Evolutionary conservation across 2,113 vertebrate species (phyloP), one percentile per base, ranked within the genome.

Genomic region (Thryonomys swinderianus): DNA sequence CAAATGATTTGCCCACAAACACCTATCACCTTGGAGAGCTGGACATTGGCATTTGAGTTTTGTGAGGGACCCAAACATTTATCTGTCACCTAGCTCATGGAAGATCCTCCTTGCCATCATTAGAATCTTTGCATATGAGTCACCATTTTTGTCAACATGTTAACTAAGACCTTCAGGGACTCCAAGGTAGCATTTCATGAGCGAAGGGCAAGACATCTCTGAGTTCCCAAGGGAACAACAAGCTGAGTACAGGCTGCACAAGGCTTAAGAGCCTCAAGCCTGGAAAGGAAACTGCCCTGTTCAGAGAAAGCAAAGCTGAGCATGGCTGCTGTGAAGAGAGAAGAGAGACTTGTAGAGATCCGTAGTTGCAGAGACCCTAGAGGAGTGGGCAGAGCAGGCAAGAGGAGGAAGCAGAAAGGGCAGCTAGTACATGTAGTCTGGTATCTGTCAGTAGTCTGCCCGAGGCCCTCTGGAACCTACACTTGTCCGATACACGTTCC

Each of bases 301-400:
- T 14, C 71, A 84, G 69, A 10, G 40, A 14, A 16, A 45, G 71
- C 71, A 74, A 16, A 57, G 25, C 7, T 20, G 17, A 73, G 32
- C 32, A 23, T 42, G 59, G 16, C 20, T 34, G 61, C 27, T 16
- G 8, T 51, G 48, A 51, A 51, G 48, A 51, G 21, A 51, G 40
- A n/a, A 17, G 30, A 53, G 0, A 16, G 21, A 78, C 48, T 62
- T 45, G 30, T 40, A 59, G 73, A 85, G 57, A 27, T 30, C 27
- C 53, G 16, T 21, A 69, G 4, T 0, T 0, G 3, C 59, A 16
- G 2, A 30, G 27, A 0, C 57, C 10, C 64, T 16, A 1, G 40
- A 32, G n/a, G 32, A 67, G 3, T 12, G 53, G n/a, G 34, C 1
- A 42, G 37, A 89, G 3, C 0, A 9, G 66, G 42, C 45, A 9